Evolutionary conservation across 2,113 vertebrate species (phyloP), one percentile per base, ranked within the genome.

Genomic region (Vidua chalybeata): DNA sequence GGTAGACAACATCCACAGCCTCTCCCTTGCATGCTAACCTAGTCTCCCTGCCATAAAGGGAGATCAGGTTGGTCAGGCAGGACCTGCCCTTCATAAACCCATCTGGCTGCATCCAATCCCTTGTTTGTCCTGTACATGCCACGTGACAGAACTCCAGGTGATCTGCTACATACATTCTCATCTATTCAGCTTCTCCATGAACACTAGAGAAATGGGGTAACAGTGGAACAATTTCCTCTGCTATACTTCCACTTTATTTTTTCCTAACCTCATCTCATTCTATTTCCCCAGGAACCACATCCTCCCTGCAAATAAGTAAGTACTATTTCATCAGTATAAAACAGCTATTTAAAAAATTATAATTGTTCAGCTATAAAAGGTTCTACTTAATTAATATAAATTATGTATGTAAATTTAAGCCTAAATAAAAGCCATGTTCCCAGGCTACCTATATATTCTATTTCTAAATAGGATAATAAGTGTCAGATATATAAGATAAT

Each of bases 81-180:
- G 13, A 52, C 5, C 5, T 58, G 43, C 16, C 19, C 43, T 31
- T 58, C 30, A 30, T 26, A 26, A 73, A 52, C 2, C 4, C n/a
- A 31, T 6, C 19, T 66, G 24, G 4, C 35, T 35, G 8, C 5
- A 16, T n/a, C 21, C 12, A 7, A 23, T 9, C 10, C 13, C 22
- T 14, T 56, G 20, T 3, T 26, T 56, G 13, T 59, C n/a, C 21
- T 84, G n/a, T 31, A 24, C 5, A 2, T 56, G 18, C 11, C 5
- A 1, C 0, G 0, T 59, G 33, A 33, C 8, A 5, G 19, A 35
- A 48, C 13, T 48, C 23, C n/a, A 15, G 28, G 39, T 39, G 19
- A 49, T 63, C 31, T 80, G 11, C 31, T 63, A 26, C 5, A 30
- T 14, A n/a, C 4, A 13, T 41, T 63, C 26, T 84, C 33, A 81